phyloP scores from a whole-genome alignment of 2,113 vertebrate species.

The Mesembrinibis cayennensis region DNA sequence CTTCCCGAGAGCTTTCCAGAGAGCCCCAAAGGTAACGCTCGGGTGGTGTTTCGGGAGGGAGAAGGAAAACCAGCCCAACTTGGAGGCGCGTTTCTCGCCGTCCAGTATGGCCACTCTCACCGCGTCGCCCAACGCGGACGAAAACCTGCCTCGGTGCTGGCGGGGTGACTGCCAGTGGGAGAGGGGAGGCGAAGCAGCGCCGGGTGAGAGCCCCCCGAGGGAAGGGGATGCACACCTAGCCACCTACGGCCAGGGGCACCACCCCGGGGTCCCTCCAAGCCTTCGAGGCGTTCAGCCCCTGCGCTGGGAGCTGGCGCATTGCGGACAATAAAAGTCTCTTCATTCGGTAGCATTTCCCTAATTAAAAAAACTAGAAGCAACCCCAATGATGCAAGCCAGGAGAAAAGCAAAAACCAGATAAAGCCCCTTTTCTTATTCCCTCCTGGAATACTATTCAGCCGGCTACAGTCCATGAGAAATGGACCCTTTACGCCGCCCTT shows the following conservation, averaged over 20 bases:
- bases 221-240: neutral
- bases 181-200: neutral
- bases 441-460: neutral
- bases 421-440: constrained; percentile 20
- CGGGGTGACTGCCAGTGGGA: neutral
- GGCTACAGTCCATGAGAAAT: neutral
- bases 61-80: neutral
- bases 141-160: neutral
- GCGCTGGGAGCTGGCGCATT: constrained; percentile 20
- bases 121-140: neutral
- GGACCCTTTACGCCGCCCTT: neutral
- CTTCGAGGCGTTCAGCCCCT: neutral
- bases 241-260: neutral
- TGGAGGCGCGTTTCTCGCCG: neutral
- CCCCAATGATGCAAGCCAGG: neutral
- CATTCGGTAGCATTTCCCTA: constrained; percentile 1
- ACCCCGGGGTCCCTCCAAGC: neutral
- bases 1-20: neutral
- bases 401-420: constrained; percentile 5
- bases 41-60: neutral
- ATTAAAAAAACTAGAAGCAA: constrained; percentile 50
- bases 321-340: constrained; percentile 32
- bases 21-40: neutral
- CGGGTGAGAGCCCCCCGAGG: neutral
- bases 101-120: neutral